Evolutionary conservation across 2,888 invertebrate genomes (phyloP).

Genomic region (Pogonocherus hispidulus): DNA sequence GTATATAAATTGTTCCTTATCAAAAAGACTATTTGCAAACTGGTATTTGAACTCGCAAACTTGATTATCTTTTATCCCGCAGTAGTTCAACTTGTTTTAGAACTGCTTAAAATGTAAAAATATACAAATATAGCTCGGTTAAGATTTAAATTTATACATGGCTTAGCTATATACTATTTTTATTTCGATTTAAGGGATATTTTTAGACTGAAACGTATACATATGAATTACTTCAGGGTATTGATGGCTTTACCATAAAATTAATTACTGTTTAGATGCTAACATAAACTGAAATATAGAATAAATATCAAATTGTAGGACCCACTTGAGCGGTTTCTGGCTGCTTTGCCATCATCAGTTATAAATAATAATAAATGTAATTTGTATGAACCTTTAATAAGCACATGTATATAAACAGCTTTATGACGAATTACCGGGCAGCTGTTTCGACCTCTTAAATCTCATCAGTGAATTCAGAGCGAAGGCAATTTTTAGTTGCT

Average conservation of each 20-base stretch:
- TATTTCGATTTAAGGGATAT: neutral
- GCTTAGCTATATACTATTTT: neutral
- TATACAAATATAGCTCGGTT: constrained; percentile 1
- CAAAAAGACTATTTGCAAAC: neutral
- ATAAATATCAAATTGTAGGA: too few relatives aligned
- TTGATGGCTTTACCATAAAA: neutral
- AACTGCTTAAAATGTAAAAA: constrained; percentile 17
- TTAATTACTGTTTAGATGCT: too few relatives aligned
- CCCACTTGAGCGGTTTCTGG: too few relatives aligned
- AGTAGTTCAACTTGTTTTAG: constrained; percentile 7
- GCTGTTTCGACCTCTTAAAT: too few relatives aligned
- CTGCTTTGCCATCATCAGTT: too few relatives aligned
- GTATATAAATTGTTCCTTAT: constrained; percentile 4
- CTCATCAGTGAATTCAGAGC: too few relatives aligned
- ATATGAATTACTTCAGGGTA: neutral
- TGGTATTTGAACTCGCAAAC: constrained; percentile 1
- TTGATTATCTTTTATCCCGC: constrained; percentile 3
- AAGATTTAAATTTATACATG: neutral
- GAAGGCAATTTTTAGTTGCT: too few relatives aligned
- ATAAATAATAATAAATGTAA: too few relatives aligned
- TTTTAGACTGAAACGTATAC: neutral
- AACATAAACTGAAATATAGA: too few relatives aligned
- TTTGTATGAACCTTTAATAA: too few relatives aligned
- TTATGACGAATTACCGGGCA: too few relatives aligned
- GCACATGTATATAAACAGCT: too few relatives aligned